Evolutionary conservation across 1,140 invertebrate species (phyloP).

Genomic region (Pollicipes pollicipes): DNA sequence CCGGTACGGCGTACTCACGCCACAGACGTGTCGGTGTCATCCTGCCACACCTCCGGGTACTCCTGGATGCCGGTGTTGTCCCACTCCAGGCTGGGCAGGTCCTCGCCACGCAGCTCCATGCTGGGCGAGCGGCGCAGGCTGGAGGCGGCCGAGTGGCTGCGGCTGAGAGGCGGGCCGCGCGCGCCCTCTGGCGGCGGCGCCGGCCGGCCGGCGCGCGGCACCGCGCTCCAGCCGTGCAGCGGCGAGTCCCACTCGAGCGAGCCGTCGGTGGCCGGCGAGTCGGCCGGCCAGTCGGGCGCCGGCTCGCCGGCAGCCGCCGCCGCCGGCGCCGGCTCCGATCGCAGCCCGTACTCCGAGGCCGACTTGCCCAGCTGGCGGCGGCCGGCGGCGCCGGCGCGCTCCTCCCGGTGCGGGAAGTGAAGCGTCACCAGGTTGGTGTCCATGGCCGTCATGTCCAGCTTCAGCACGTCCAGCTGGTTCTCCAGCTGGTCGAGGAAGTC

Average conservation of each 20-base stretch:
- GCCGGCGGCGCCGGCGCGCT: background rate
- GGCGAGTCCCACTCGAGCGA: conserved; percentile 19
- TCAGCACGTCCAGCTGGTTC: background rate
- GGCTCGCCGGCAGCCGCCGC: background rate
- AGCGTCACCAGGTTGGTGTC: background rate
- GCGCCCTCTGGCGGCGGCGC: no score
- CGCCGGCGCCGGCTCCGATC: background rate
- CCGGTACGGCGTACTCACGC: background rate
- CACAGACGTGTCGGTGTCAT: background rate
- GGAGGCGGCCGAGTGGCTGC: conserved; percentile 5
- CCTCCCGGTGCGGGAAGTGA: background rate
- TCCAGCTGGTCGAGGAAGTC: background rate
- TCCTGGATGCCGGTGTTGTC: conserved; percentile 21
- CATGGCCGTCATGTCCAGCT: background rate
- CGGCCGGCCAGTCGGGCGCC: background rate
- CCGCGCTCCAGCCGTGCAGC: conserved; percentile 17
- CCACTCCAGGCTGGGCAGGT: conserved; percentile 24
- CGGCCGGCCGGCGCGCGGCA: background rate
- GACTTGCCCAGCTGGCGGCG: background rate
- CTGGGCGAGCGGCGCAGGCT: background rate
- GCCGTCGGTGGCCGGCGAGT: conserved; percentile 10
- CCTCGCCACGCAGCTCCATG: conserved; percentile 16
- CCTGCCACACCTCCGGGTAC: conserved; percentile 6
- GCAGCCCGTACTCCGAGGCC: background rate
- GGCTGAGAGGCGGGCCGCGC: conserved; percentile 7